Evolutionary conservation across 2,888 invertebrate species (phyloP).

Genomic region (Oscheius sp.): DNA sequence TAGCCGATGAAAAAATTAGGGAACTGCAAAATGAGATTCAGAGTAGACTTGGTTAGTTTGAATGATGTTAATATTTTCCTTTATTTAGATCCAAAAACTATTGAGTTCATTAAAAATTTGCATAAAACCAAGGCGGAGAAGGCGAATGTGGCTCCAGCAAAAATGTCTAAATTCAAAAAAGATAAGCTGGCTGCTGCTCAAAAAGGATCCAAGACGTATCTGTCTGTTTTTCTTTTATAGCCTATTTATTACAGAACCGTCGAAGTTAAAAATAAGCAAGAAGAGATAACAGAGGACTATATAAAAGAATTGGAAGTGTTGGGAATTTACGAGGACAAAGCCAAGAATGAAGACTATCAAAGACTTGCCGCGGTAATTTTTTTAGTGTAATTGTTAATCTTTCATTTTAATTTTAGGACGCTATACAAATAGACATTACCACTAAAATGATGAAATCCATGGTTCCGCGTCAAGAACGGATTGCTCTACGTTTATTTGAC

Average conservation of each 20-base stretch:
- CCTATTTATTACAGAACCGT: neutral
- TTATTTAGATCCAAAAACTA: slow-evolving; percentile 52
- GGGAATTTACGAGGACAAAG: slow-evolving; percentile 49
- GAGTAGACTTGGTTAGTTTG: slow-evolving; percentile 45
- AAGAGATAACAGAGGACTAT: slow-evolving; percentile 47
- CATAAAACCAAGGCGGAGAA: slow-evolving; percentile 37
- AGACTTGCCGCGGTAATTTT: slow-evolving; percentile 63
- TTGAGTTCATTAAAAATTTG: slow-evolving; percentile 58
- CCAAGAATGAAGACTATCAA: slow-evolving; percentile 59
- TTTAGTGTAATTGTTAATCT: neutral
- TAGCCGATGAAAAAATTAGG: slow-evolving; percentile 56
- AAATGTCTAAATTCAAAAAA: slow-evolving; percentile 43
- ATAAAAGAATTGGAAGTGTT: slow-evolving; percentile 68
- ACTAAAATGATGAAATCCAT: slow-evolving; percentile 61
- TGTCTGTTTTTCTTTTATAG: neutral
- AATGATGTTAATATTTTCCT: neutral
- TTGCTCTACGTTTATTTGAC: slow-evolving; percentile 65
- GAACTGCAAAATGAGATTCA: slow-evolving; percentile 54
- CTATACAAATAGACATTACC: slow-evolving; percentile 67
- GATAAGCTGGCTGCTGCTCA: slow-evolving; percentile 11
- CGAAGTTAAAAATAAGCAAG: neutral
- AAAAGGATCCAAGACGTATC: neutral
- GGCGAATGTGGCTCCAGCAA: slow-evolving; percentile 8
- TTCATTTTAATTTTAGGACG: slow-evolving; percentile 55
- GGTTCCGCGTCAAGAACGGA: slow-evolving; percentile 61